Evolutionary conservation across 2,888 invertebrate species (phyloP), one percentile per base, ranked within the genome.

Genomic region (Scrobipalpa costella): DNA sequence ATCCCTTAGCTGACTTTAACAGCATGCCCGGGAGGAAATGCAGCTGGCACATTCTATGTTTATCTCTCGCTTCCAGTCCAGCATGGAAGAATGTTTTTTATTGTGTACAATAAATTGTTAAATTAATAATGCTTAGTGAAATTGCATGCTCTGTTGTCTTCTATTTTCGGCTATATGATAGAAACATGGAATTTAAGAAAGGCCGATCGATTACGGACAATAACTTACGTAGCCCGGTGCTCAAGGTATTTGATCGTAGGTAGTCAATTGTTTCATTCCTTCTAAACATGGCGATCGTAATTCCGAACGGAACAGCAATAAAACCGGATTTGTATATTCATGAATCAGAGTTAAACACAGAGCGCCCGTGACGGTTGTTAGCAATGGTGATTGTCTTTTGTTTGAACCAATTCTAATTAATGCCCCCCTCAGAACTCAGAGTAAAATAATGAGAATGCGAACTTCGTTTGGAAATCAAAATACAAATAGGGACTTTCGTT

Each of bases 241-340:
- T 44, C 44, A 15, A n/a, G n/a, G n/a, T n/a, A n/a, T n/a, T 44
- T 44, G 44, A 15, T 44, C n/a, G 7, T 44, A 44, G 21, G 50
- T 21, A 52, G 21, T 52, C 13, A 52, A 44, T n/a, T 13, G 19
- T 13, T 27, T 52, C 6, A 19, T 76, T 74, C 27, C 27, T 5
- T 27, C 27, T 27, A 27, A 69, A 73, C 70, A 77, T 74, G 67
- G 69, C 70, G 75, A 73, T 68, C 66, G 70, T 74, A 69, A 75
- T 74, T 77, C 76, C 74, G 75, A 74, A 72, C 72, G 71, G 75
- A 71, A 76, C 68, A 71, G 71, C 78, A 76, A 81, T 80, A 81
- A 81, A 79, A 71, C 69, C 64, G 69, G 71, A 79, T 81, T 83
- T 85, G 80, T 79, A 76, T 84, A 85, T 86, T 85, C 80, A 84